These are phyloP conservation scores for Homarus americanus DNA, from an alignment of 1,140 invertebrate species.

Conservation along the genomic window DNA sequence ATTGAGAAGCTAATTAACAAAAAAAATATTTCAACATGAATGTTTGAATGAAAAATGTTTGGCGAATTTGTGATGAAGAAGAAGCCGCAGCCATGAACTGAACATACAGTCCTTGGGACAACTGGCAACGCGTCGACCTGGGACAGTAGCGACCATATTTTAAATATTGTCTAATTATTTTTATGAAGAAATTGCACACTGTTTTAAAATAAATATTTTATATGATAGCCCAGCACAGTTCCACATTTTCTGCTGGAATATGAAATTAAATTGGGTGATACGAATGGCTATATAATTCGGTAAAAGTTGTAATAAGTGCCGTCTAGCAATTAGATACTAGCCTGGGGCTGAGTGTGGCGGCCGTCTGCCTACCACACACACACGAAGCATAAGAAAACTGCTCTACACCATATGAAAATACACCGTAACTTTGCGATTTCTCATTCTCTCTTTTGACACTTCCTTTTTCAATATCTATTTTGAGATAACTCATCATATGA, in stretches of 20 bases:
- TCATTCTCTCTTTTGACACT: constrained; percentile 42
- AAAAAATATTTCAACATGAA: background rate
- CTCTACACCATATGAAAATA: constrained; percentile 33
- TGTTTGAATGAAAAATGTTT: background rate
- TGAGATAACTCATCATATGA: background rate
- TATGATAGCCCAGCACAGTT: too few relatives aligned
- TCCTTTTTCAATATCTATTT: background rate
- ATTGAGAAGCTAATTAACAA: too few relatives aligned
- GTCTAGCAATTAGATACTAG: background rate
- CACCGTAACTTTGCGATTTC: constrained; percentile 22
- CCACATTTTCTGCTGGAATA: too few relatives aligned
- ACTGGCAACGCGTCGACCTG: constrained; percentile 34
- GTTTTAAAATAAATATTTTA: too few relatives aligned
- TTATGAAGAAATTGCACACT: too few relatives aligned
- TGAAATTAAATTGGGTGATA: background rate
- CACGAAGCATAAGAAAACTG: constrained; percentile 47
- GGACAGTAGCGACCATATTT: background rate
- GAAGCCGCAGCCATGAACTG: constrained; percentile 1
- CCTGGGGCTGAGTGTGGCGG: background rate
- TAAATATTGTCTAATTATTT: background rate
- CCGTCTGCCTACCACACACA: background rate
- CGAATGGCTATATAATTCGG: background rate
- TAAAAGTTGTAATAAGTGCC: background rate
- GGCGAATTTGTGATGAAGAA: background rate
- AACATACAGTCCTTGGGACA: constrained; percentile 53